phyloP scores from a whole-genome alignment of 2,888 invertebrate genomes.

The Cheilosia vernalis region DNA sequence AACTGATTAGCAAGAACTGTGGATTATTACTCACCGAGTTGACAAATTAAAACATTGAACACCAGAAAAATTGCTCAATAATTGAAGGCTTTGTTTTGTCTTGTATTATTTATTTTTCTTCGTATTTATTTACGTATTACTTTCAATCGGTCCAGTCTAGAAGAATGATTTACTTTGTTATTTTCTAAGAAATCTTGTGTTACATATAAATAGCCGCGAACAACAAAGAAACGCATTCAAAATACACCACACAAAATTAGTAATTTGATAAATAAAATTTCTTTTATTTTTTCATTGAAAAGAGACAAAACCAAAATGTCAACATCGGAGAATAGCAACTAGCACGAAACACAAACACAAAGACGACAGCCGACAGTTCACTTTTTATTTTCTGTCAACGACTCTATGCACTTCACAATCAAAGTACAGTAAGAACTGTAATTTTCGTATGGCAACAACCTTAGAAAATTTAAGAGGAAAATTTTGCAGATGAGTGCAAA shows the following conservation, averaged over 20 bases:
- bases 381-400: conserved; percentile 63
- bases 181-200: conserved; percentile 11
- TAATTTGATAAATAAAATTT: conserved; percentile 36
- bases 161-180: neutral
- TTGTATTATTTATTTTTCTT: conserved; percentile 14
- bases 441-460: neutral
- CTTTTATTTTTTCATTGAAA: conserved; percentile 21
- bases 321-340: conserved; percentile 24
- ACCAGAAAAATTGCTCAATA: conserved; percentile 19
- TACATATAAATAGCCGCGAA: conserved; percentile 26
- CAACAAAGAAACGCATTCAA: conserved; percentile 20
- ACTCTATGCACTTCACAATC: conserved; percentile 13
- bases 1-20: conserved; percentile 22
- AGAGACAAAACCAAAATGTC: conserved; percentile 57
- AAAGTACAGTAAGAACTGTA: conserved; percentile 16
- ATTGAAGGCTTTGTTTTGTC: conserved; percentile 56
- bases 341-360: too few species aligned
- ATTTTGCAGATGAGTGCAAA: too few species aligned
- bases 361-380: conserved; percentile 31
- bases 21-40: conserved; percentile 59
- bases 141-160: conserved; percentile 9
- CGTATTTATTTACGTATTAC: conserved; percentile 10
- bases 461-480: too few species aligned
- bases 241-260: neutral
- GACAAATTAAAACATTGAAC: conserved; percentile 57